Conservation (phyloP, 2,797 vertebrate genomes). For the Lutjanus argentimaculatus region DNA sequence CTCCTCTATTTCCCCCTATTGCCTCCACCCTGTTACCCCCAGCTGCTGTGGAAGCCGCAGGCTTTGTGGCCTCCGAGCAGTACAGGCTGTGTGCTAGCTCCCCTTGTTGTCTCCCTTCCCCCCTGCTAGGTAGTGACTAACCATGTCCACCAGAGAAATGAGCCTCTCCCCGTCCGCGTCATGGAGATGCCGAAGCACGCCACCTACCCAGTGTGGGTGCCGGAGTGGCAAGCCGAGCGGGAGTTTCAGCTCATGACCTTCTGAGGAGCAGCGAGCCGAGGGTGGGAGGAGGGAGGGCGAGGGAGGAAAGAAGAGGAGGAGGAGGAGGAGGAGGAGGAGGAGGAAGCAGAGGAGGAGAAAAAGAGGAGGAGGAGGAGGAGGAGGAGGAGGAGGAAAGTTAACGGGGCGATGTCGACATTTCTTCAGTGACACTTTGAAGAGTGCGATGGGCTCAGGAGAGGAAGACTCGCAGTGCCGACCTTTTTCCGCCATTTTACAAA, state of each 20-base stretch:
- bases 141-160: slow-evolving; percentile 89
- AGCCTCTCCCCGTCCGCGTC: slow-evolving; percentile 87
- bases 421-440: slow-evolving; percentile 80
- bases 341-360: not conserved
- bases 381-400: slow-evolving; percentile 53
- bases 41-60: slow-evolving; percentile 78
- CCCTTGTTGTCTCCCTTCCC: slow-evolving; percentile 90
- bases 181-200: slow-evolving; percentile 91
- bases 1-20: slow-evolving; percentile 54
- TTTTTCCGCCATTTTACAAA: slow-evolving; percentile 66
- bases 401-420: slow-evolving; percentile 67
- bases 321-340: slow-evolving; percentile 32
- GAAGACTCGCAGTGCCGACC: slow-evolving; percentile 69
- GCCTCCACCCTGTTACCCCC: slow-evolving; percentile 64
- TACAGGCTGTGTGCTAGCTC: slow-evolving; percentile 87
- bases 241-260: slow-evolving; percentile 92
- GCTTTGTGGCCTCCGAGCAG: slow-evolving; percentile 80
- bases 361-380: slow-evolving; percentile 26
- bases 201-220: slow-evolving; percentile 91
- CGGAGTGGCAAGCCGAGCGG: slow-evolving; percentile 90
- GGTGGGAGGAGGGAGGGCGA: slow-evolving; percentile 73
- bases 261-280: slow-evolving; percentile 84
- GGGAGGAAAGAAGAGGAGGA: slow-evolving; percentile 46
- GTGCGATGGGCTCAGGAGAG: slow-evolving; percentile 71
- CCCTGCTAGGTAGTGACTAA: slow-evolving; percentile 92